Conservation (phyloP, 2,797 vertebrate genomes). For the Acridotheres tristis region DNA sequence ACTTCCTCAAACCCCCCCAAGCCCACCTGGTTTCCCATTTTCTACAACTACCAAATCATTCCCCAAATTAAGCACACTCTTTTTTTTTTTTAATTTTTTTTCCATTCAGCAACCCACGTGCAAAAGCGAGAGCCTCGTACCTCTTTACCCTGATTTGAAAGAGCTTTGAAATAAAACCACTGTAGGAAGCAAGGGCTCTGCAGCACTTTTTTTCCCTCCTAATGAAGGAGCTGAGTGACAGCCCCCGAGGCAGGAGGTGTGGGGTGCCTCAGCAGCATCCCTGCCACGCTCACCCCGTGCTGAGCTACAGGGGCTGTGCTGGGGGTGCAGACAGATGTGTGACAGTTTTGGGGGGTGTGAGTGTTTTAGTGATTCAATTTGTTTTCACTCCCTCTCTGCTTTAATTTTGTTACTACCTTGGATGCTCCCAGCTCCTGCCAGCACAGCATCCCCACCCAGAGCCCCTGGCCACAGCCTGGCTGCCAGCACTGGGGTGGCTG, state of each 20-base stretch:
- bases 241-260: slow-evolving; percentile 14
- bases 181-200: neutral
- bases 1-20: neutral
- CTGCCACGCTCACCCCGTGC: neutral
- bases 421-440: neutral
- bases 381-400: neutral
- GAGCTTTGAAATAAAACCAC: slow-evolving; percentile 28
- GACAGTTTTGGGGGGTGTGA: neutral
- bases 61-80: neutral
- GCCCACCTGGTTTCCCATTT: neutral
- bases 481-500: neutral
- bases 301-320: neutral
- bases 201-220: neutral
- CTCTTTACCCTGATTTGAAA: neutral
- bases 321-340: neutral
- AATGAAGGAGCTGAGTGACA: slow-evolving; percentile 57
- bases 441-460: neutral
- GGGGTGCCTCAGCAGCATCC: neutral
- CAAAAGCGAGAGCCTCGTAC: neutral
- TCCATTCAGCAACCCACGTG: neutral
- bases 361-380: neutral
- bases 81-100: no score
- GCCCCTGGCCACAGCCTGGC: neutral
- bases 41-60: neutral
- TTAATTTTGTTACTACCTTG: neutral